A percentile compares a stretch with the other conserved stretches of the same genome.
Evolutionary conservation across 1,140 invertebrate genomes (phyloP).

Genomic region (Nasonia longicornis): DNA sequence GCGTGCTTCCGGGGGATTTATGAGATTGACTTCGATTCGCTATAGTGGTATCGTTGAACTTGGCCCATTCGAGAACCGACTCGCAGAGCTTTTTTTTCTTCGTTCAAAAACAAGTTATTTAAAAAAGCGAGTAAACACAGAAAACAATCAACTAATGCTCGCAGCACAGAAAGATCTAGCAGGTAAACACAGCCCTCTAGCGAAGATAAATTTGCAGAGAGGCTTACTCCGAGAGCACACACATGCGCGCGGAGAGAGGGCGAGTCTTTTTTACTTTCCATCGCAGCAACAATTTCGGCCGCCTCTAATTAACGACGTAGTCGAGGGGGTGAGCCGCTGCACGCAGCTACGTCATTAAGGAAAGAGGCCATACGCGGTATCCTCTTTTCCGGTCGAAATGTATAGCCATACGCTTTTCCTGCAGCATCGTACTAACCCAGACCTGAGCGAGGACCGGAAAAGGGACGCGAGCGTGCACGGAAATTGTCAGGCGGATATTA

Average conservation of each 20-base stretch:
- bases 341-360: neutral
- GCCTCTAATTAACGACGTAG: neutral
- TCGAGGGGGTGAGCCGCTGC: neutral
- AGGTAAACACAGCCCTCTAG: too few species aligned
- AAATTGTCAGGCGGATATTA: slow-evolving; percentile 36
- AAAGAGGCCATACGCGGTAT: neutral
- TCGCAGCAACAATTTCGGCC: neutral
- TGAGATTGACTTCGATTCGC: neutral
- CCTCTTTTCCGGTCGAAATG: neutral
- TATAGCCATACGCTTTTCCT: neutral
- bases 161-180: neutral
- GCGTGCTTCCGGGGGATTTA: neutral
- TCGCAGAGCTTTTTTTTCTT: too few species aligned
- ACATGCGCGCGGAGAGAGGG: too few species aligned
- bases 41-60: neutral
- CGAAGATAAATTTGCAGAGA: neutral
- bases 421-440: slow-evolving; percentile 33
- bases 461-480: slow-evolving; percentile 23
- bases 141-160: neutral
- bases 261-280: neutral
- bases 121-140: too few species aligned
- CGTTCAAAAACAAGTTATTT: too few species aligned
- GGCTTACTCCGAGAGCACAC: neutral
- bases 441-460: neutral
- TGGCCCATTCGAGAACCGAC: neutral